Evolutionary conservation across 2,888 invertebrate species (phyloP), one percentile per base, ranked within the genome.

Genomic region (Andrena haemorrhoa): DNA sequence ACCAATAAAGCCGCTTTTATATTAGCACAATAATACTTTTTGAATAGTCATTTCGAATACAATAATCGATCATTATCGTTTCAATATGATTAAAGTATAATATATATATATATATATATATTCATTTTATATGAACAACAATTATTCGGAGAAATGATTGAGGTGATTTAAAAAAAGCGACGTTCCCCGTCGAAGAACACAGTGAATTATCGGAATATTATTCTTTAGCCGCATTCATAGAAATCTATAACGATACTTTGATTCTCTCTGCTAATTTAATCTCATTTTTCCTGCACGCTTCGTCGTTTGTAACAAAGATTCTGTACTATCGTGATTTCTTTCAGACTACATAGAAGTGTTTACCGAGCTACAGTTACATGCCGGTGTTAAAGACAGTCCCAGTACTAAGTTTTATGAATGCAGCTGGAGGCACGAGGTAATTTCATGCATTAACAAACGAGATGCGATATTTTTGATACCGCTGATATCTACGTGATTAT

Each of bases 11-110:
- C 89, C 89, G 70, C 79, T 86, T 90, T 91, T 89, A 90, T 91
- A 90, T 90, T 90, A 89, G 91, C 89, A 91, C 89, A 91, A 90
- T 91, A 91, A 92, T 91, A 91, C 87, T 91, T 90, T 83, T 90
- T 83, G 86, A 89, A 91, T 91, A 89, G 85, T 89, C 87, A 89
- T 86, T 89, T 90, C 80, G 87, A 90, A 89, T 91, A 90, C 89
- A 92, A 87, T 90, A 89, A 89, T 91, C 79, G 84, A 87, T 88
- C 84, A 83, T 89, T 87, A 90, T 88, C 81, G 85, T 88, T 89
- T 88, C 85, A 89, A 88, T 90, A 89, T 87, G 88, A 89, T 88
- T 66, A 89, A 82, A 72, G 41, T 78, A 68, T 82, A 53, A 76
- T 77, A 80, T 82, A 83, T 82, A 75, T 68, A 69, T 79, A 70